Base-by-base conservation (phyloP, 2,888 invertebrate species). In the Oxystoma pomonae region DNA sequence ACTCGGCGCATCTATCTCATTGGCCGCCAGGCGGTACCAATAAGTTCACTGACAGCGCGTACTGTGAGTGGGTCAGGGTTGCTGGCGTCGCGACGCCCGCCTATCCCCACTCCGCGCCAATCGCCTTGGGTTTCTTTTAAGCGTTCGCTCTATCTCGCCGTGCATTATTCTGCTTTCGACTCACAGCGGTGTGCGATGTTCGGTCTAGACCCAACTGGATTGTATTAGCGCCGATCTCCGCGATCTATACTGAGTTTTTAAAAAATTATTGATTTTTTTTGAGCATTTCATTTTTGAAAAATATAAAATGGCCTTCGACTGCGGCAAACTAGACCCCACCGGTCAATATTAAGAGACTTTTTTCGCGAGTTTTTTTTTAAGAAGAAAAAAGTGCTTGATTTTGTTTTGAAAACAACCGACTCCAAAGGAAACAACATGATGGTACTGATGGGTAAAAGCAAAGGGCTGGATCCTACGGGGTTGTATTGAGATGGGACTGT, bases 11-110 rank as follows among this genome's bases (percentile, higher is more conserved):
- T 35, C 58, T 52, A 52, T 50, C 62, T 57, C 55, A 21, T 53
- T 56, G 16, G 57, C n/a, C n/a, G n/a, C n/a, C n/a, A n/a, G n/a
- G n/a, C 64, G 55, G 57, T 21, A 22, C 57, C 57, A 76, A 75
- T 75, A 77, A 76, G 77, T 77, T 74, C 76, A 76, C 69, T 75
- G 75, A 74, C 76, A 77, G 73, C 35, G 35, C 35, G 35, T 35
- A 35, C 35, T 71, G 75, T 79, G 78, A 80, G 75, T 80, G 78
- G 80, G 80, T 80, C 80, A 80, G 74, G 78, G 79, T 74, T 76
- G 74, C 70, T 67, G 73, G 76, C 77, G 78, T 76, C 76, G 72
- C 73, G 77, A 72, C 77, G 77, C 67, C 66, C 67, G 65, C 74
- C 73, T 68, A 74, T 74, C 75, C 74, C 76, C 60, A 73, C 75